Conservation (phyloP, 2,888 invertebrate species). For the Calameuta filiformis region DNA sequence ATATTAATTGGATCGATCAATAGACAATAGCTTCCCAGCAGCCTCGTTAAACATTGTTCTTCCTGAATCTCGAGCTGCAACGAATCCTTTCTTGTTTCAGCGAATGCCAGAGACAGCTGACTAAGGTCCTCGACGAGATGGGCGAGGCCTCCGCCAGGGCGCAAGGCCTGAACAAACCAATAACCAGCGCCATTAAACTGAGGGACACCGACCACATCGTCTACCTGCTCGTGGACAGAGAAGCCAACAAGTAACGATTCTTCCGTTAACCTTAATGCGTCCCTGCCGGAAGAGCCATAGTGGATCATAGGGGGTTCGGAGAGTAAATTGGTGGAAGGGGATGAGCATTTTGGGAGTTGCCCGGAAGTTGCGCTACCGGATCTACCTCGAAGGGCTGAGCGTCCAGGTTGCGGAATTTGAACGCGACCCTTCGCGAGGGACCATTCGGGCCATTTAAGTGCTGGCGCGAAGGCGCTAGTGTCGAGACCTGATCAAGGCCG, state of each 20-base stretch:
- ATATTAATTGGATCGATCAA: neutral
- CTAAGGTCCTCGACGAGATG: conserved; percentile 76
- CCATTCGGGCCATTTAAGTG: neutral
- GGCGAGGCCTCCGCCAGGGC: conserved; percentile 80
- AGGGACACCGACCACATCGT: conserved; percentile 71
- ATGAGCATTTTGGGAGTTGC: neutral
- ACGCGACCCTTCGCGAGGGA: neutral
- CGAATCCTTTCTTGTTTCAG: conserved; percentile 60
- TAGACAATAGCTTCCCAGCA: neutral
- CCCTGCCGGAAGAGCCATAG: neutral
- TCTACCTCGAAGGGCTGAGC: neutral
- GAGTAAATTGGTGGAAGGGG: neutral
- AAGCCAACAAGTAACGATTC: conserved; percentile 70
- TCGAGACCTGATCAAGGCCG: neutral
- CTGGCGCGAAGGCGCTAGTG: no score
- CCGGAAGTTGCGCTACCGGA: neutral
- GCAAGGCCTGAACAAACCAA: conserved; percentile 78
- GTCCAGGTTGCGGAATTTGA: neutral
- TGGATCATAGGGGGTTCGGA: neutral
- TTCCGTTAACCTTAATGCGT: neutral
- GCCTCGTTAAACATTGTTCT: neutral
- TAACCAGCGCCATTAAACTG: conserved; percentile 78
- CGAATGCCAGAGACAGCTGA: conserved; percentile 72
- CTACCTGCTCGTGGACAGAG: conserved; percentile 69
- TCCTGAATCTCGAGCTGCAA: neutral